Conservation (phyloP, 2,797 vertebrate species). For the Distichodus sexfasciatus region DNA sequence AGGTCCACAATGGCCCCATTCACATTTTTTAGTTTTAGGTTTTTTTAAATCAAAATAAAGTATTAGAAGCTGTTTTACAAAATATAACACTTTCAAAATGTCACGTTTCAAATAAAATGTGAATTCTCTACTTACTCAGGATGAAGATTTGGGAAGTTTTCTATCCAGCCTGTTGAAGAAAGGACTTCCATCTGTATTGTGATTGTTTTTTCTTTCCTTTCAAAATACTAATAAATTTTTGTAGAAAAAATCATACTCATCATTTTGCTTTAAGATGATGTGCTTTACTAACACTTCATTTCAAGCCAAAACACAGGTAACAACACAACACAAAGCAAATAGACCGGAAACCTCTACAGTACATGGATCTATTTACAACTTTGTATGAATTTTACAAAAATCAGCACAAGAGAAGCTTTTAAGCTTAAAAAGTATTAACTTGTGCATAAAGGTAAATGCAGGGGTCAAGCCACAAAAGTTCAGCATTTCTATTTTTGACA, state of each 20-base stretch:
- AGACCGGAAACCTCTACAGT: not conserved
- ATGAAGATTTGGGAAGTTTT: slow-evolving; percentile 94
- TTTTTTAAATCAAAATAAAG: no score
- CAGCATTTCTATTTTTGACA: no score
- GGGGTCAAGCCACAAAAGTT: no score
- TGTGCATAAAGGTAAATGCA: no score
- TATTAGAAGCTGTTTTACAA: no score
- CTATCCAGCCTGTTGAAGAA: slow-evolving; percentile 91
- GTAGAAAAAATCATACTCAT: slow-evolving; percentile 14
- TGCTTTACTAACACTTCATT: not conserved
- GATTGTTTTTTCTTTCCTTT: slow-evolving; percentile 53
- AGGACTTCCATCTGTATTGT: slow-evolving; percentile 80
- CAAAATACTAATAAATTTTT: no score
- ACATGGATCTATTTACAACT: not conserved
- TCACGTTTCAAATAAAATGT: not conserved
- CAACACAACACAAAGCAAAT: not conserved
- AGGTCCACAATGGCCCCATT: no score
- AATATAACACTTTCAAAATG: no score
- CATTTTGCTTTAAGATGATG: not conserved
- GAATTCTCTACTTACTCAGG: slow-evolving; percentile 64
- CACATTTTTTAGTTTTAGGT: no score
- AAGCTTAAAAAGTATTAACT: no score
- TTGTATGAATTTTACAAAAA: no score
- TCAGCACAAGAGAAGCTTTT: no score
- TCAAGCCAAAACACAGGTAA: not conserved